Evolutionary conservation across 2,888 invertebrate species (phyloP), one percentile per base, ranked within the genome.

Genomic region (Ochropleura leucogaster): DNA sequence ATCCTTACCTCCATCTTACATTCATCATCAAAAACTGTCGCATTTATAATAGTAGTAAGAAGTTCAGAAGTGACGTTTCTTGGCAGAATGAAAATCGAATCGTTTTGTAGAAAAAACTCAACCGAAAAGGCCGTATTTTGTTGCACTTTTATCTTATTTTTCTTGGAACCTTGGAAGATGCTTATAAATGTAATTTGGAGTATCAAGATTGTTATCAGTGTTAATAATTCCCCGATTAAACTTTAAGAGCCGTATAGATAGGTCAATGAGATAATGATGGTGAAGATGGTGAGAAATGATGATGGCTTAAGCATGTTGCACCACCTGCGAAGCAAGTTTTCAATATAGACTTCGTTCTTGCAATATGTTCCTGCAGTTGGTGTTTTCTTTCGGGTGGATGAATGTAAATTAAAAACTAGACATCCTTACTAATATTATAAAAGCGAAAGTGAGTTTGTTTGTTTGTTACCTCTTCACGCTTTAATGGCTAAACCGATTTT

Each of bases 211-310:
- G 14, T 53, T 42, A 66, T 68, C 67, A 55, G 44, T 53, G 53
- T 64, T 68, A 83, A 79, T 79, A 49, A 83, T 60, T 72, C 20
- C 53, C 40, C 12, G 55, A 68, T 49, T 66, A 82, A 78, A 82
- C 12, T 70, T 66, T 42, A 77, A 79, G 55, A 77, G 51, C 57
- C 67, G 49, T 71, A 64, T 49, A 64, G 77, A 82, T 82, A 82
- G 68, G 63, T 51, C 63, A 77, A 40, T 9, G 67, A 40, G 60
- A 83, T 79, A 83, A 57, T 63, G 46, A 62, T 67, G 62, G 30
- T 30, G 3, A 30, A 3, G 30, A 30, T 30, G 30, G 30, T 30
- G 30, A 30, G 30, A 30, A 30, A 30, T 30, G 30, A 30, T 30
- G 30, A 30, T 30, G 30, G 30, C n/a, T 83, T 79, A 9, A 59